A percentile compares a stretch with the other conserved stretches of the same genome.
Evolutionary conservation across 2,113 vertebrate species (phyloP).

Genomic region (Collichthys lucidus): DNA sequence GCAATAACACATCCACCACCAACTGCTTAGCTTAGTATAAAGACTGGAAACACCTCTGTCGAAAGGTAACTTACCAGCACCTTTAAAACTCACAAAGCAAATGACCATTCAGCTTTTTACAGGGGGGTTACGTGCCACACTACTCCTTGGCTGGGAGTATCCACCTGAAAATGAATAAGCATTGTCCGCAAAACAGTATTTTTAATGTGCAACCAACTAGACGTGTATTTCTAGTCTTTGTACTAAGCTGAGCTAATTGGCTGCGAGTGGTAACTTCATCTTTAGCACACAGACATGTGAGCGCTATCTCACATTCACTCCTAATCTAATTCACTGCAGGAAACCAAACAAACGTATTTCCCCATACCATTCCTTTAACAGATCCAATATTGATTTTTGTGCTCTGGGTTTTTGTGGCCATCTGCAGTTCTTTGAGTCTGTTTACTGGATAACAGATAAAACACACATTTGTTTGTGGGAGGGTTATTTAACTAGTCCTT

Average conservation of each 20-base stretch:
- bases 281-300: not conserved
- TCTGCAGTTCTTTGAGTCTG: not conserved
- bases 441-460: conserved; percentile 21
- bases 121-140: not conserved
- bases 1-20: too few species aligned
- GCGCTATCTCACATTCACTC: not conserved
- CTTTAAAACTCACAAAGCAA: too few species aligned
- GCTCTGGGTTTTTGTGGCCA: not conserved
- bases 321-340: not conserved
- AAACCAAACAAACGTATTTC: not conserved
- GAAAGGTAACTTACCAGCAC: too few species aligned
- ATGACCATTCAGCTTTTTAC: not conserved
- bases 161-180: too few species aligned
- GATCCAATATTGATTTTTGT: not conserved
- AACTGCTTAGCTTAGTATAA: too few species aligned
- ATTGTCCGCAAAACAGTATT: not conserved
- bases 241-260: not conserved
- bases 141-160: not conserved
- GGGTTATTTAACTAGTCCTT: conserved; percentile 35
- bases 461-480: not conserved
- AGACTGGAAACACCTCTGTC: too few species aligned
- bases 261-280: not conserved
- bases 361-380: not conserved
- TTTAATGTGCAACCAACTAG: not conserved
- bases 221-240: not conserved